Evolutionary conservation across 2,113 vertebrate genomes (phyloP).

Genomic region (Pungitius pungitius): DNA sequence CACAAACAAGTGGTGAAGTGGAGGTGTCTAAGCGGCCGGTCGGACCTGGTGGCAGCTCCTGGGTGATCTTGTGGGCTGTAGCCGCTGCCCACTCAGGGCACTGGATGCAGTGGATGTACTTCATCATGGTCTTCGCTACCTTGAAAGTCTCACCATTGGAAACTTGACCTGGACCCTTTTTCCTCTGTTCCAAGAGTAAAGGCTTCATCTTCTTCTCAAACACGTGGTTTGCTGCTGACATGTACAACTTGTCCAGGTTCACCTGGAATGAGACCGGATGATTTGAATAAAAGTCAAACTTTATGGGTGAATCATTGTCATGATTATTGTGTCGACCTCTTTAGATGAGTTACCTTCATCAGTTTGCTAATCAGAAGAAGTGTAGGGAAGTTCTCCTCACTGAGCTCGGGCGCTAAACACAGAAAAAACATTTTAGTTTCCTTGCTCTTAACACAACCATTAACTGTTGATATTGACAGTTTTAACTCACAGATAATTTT

Average conservation of each 20-base stretch:
- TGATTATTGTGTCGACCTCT: neutral
- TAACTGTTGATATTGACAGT: neutral
- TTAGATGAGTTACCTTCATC: slow-evolving; percentile 87
- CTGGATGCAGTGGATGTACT: slow-evolving; percentile 87
- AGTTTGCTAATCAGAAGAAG: slow-evolving; percentile 92
- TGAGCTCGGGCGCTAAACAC: slow-evolving; percentile 89
- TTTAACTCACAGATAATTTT: slow-evolving; percentile 88
- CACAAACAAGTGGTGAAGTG: neutral
- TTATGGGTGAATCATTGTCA: neutral
- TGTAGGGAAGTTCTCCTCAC: slow-evolving; percentile 91
- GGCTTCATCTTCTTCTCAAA: slow-evolving; percentile 92
- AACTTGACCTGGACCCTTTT: slow-evolving; percentile 62
- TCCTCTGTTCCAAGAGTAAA: slow-evolving; percentile 82
- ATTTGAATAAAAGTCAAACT: neutral
- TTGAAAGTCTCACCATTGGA: slow-evolving; percentile 81
- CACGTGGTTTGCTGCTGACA: slow-evolving; percentile 87
- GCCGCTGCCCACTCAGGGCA: slow-evolving; percentile 92
- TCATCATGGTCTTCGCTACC: slow-evolving; percentile 85
- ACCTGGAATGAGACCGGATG: slow-evolving; percentile 74
- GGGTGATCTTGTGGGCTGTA: slow-evolving; percentile 89
- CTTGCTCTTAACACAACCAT: neutral
- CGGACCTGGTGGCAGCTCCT: slow-evolving; percentile 91
- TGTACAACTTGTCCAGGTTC: slow-evolving; percentile 90
- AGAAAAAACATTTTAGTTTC: slow-evolving; percentile 15
- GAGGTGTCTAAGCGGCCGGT: neutral